Evolutionary conservation across 2,113 vertebrate species (phyloP), one percentile per base, ranked within the genome.

Genomic region (Agapornis roseicollis): DNA sequence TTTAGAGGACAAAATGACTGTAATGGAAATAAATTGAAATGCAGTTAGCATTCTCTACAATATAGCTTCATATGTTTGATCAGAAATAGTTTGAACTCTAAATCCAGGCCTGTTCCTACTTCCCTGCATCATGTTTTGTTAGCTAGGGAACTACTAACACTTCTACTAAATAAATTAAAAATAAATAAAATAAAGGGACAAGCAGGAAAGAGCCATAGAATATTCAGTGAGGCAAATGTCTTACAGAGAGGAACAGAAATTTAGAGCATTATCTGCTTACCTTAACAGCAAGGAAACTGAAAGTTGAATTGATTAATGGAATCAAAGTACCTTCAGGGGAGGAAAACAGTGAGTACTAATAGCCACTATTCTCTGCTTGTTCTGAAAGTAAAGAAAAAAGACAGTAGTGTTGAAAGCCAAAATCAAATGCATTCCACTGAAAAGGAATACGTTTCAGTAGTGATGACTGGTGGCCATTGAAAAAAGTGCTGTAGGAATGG

Each of bases 11-110:
- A 88, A 85, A 88, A 96, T 85, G 28, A 47, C 42, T 71, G 29
- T 80, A 80, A 68, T 90, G 79, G 85, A 90, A 96, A 93, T 92
- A 90, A 95, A 91, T 13, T 65, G 85, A 85, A 94, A 93, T 80
- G 50, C 63, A 83, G 8, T 94, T 94, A 93, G 50, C 55, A 2
- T 6, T 47, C 50, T 90, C 58, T 80, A 73, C 63, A 88, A 31
- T 88, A 80, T 37, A n/a, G 87, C 50, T 92, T 93, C 68, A 42
- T 88, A 63, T 66, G 11, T 96, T 93, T 93, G 79, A 89, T 97
- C 82, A 77, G 58, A 96, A 94, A 85, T 77, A 60, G 25, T 65
- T 85, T 95, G 76, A 91, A 95, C 87, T 92, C 28, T 41, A 83
- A 95, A 93, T 85, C 64, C 55, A 85, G 79, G 50, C 49, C 65